Evolutionary conservation across 2,888 invertebrate genomes (phyloP), one percentile per base, ranked within the genome.

Genomic region (Tubulanus polymorphus): DNA sequence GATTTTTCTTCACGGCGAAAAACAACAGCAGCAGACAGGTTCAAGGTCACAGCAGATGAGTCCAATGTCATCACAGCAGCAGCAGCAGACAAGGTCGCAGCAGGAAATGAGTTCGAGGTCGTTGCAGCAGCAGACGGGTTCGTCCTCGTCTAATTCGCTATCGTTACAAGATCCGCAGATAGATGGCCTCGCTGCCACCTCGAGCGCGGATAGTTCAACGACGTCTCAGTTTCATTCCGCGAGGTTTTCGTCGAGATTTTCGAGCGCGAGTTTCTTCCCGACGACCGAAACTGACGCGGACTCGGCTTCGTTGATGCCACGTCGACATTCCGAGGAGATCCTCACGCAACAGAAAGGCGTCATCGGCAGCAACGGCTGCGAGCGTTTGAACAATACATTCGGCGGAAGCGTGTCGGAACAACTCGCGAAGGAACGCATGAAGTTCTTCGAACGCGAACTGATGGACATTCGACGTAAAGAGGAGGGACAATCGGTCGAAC

Each of bases 401-500:
- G 41, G 23, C 6, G 18, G 20, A 23, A 23, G 20, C 3, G 41
- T 41, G 5, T 5, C 41, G 15, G 5, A 8, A 15, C 41, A 41
- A 15, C n/a, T n/a, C n/a, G 41, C 18, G 15, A 18, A 41, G 41
- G 20, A 32, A n/a, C 10, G 41, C 5, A 18, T 8, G 6, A 5
- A 41, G 15, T 18, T 20, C 3, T 20, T 41, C 15, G 5, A 18
- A 3, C 41, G 41, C 20, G 18, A 20, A 3, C n/a, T n/a, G n/a
- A n/a, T n/a, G n/a, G n/a, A n/a, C n/a, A n/a, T n/a, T n/a, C n/a
- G n/a, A n/a, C 41, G 41, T 18, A 59, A 67, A 32, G 73, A 71
- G 53, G 71, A 71, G 51, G 60, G 66, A 53, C 59, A 67, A 26
- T 63, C 66, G 47, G 52, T 65, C 12, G 72, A 72, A 20, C 55